Evolutionary conservation across 1,140 invertebrate species (phyloP), one percentile per base, ranked within the genome.

Genomic region (Lordiphosa mommai): DNA sequence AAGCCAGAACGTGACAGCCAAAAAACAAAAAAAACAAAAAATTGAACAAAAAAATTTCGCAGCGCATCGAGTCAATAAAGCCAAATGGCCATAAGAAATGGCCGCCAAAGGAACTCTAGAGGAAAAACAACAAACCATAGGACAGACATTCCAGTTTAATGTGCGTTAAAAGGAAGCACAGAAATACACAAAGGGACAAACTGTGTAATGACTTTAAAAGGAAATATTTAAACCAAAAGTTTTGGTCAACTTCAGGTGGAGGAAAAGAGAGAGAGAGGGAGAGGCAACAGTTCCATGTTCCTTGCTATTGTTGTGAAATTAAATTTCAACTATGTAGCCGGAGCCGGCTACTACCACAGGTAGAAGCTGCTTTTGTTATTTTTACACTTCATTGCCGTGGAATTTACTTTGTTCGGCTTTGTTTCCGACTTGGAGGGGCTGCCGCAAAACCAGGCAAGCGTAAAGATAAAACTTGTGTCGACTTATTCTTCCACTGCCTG

Each of bases 341-440:
- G 37, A 13, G 16, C 9, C 13, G 4, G 6, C 41, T 64, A 43
- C 61, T 57, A 51, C 43, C 52, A n/a, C 63, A 58, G 63, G 61
- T 58, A 37, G 38, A 70, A 70, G 57, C 56, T 49, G 66, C 66
- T 69, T 69, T 70, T 70, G 66, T 70, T 70, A 70, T 70, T 70
- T 70, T 70, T 70, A 70, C 65, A 70, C 66, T 70, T 70, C 66
- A 70, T 70, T 70, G 66, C 66, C 65, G 50, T 69, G 66, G 65
- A 69, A 70, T 69, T 70, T 70, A 69, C 65, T 69, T 69, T 70
- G 64, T 70, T 56, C 57, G 65, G 57, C 65, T 70, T 68, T 68
- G 64, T 68, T 68, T 68, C 56, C 64, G 61, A 66, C 51, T 65
- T 64, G 61, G 61, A 23, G 20, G 20, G 20, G 5, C 5, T 23